Base-by-base conservation (phyloP, 1,140 invertebrate genomes). In the Eufriesea mexicana region DNA sequence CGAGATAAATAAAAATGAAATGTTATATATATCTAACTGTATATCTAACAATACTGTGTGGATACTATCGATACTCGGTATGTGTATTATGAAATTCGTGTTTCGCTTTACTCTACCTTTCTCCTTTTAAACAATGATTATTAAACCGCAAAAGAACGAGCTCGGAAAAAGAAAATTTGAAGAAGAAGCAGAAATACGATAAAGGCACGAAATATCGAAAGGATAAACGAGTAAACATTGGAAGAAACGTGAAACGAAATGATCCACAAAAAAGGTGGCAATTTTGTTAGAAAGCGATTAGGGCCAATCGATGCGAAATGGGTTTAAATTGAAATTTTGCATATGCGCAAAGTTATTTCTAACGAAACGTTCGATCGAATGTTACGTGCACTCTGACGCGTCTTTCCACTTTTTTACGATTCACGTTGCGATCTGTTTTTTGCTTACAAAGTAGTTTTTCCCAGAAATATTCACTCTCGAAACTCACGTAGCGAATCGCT, bases 401-500 rank as follows among this genome's bases (percentile, higher is more conserved):
- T 18, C 68, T 78, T 67, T 61, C 9, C 18, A 28, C 10, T 61
- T 25, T 61, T 20, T 54, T 55, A 25, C 25, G 10, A 25, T n/a
- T 61, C n/a, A n/a, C 8, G 9, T 7, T 18, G 28, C 23, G 45
- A n/a, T 42, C n/a, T 51, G 28, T 70, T 18, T 35, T 28, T 64
- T 35, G 23, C 7, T 54, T 6, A 28, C n/a, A 59, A 47, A 20
- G 7, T 45, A n/a, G 9, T 7, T 42, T n/a, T 62, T 42, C 62
- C 89, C 84, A 90, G 64, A 87, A 90, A 87, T 91, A 91, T 90
- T 93, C 91, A 90, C 91, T 93, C 85, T 91, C 90, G 84, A 91
- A 90, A 89, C 91, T 91, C 85, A 91, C 90, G 87, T 92, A 91
- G 87, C 89, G 87, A 79, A 91, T 91, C 81, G 86, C 90, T 85